Conservation (phyloP, 2,113 vertebrate species). For the Solea senegalensis region DNA sequence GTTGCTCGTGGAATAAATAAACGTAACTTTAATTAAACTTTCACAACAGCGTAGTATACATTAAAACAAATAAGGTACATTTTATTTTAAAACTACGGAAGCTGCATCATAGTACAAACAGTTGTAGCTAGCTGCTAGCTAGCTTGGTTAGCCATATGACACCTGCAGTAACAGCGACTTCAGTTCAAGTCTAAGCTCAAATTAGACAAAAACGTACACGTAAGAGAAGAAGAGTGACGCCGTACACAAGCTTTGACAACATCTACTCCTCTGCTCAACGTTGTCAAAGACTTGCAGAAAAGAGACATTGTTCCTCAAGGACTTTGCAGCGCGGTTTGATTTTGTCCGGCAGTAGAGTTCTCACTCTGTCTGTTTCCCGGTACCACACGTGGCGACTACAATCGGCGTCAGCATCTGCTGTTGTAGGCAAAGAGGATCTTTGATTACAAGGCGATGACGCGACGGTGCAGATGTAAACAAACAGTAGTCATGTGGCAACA, state of each 20-base stretch:
- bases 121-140: not conserved
- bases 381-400: not conserved
- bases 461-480: constrained; percentile 10
- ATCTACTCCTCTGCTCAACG: not conserved
- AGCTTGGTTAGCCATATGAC: constrained; percentile 2
- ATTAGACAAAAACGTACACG: constrained; percentile 42
- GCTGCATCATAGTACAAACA: not conserved
- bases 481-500: too few species aligned
- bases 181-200: too few species aligned
- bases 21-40: not conserved
- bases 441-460: not conserved
- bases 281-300: constrained; percentile 11
- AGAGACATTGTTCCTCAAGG: constrained; percentile 47
- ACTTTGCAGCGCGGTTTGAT: not conserved
- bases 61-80: not conserved
- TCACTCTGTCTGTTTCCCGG: constrained; percentile 25
- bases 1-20: not conserved
- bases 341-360: not conserved
- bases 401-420: rapidly evolving
- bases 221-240: constrained; percentile 59
- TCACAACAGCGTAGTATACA: not conserved
- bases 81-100: not conserved
- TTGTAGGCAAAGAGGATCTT: constrained; percentile 26
- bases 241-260: not conserved
- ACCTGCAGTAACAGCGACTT: too few species aligned